These are phyloP conservation scores for Percopsis omiscomaycus DNA, from an alignment of 2,797 vertebrate species.

Conservation along the genomic window DNA sequence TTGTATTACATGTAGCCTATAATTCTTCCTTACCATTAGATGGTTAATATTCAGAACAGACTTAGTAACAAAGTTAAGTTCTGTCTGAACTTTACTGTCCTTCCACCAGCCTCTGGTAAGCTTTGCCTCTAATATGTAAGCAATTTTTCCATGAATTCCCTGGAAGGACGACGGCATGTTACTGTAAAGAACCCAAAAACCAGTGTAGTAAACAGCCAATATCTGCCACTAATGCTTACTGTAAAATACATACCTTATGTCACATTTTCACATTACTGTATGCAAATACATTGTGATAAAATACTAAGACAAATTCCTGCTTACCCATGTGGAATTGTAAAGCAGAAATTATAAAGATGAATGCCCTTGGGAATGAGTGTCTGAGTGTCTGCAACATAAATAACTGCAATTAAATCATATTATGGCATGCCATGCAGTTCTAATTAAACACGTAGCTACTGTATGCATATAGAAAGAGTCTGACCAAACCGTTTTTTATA, in stretches of 20 bases:
- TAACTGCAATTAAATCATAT: slow-evolving; percentile 2
- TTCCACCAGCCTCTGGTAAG: slow-evolving; percentile 85
- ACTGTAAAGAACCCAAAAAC: slow-evolving; percentile 66
- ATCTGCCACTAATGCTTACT: neutral
- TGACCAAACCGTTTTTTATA: too few relatives aligned
- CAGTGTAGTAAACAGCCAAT: neutral
- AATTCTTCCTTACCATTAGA: slow-evolving; percentile 76
- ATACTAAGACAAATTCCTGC: slow-evolving; percentile 41
- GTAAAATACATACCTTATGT: neutral
- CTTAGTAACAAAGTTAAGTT: slow-evolving; percentile 85
- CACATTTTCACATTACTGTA: too few relatives aligned
- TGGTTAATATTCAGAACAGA: slow-evolving; percentile 73
- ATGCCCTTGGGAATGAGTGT: slow-evolving; percentile 75
- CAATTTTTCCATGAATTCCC: slow-evolving; percentile 84
- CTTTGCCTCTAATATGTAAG: slow-evolving; percentile 87
- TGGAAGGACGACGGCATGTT: slow-evolving; percentile 89
- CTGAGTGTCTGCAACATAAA: slow-evolving; percentile 50
- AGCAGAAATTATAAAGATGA: slow-evolving; percentile 86
- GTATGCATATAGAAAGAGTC: too few relatives aligned
- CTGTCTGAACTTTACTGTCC: slow-evolving; percentile 75
- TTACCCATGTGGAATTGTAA: slow-evolving; percentile 89
- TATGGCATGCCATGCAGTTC: neutral
- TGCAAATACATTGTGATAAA: neutral
- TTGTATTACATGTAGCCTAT: neutral
- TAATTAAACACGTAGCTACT: too few relatives aligned